phyloP scores from a whole-genome alignment of 30 jellyfish, hydroid and myxozoan genomes.

The Nemopilema nomurai region DNA sequence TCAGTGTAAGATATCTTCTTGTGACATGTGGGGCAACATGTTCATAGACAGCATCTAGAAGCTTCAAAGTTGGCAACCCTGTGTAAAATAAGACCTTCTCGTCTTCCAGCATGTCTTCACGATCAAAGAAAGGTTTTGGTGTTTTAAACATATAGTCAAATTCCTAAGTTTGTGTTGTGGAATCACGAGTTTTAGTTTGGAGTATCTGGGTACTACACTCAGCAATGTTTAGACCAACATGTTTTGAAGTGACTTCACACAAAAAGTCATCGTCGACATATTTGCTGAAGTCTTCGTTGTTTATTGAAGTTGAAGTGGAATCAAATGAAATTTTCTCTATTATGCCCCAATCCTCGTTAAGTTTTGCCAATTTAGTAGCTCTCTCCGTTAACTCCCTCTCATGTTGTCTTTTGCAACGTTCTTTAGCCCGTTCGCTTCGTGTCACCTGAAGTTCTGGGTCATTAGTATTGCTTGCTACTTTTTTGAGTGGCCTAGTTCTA shows the following conservation, averaged over 20 bases:
- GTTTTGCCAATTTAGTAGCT: background rate
- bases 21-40: slow-evolving; percentile 15
- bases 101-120: background rate
- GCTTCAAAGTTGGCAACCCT: slow-evolving; percentile 46
- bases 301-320: background rate
- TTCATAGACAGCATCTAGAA: slow-evolving; percentile 31
- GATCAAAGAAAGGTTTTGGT: background rate
- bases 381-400: background rate
- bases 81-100: slow-evolving; percentile 47
- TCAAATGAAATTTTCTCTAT: background rate
- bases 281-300: background rate
- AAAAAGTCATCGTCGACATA: background rate
- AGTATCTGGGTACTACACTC: background rate
- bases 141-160: background rate
- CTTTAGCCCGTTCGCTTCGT: slow-evolving; percentile 14
- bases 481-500: background rate
- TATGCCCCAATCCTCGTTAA: background rate
- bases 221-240: background rate
- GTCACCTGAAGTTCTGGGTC: background rate
- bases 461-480: background rate
- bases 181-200: background rate
- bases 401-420: background rate
- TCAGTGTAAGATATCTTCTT: slow-evolving; percentile 12
- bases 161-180: background rate
- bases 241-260: background rate